These are phyloP conservation scores for Plagodis pulveraria DNA, from an alignment of 2,888 invertebrate species.

Conservation along the genomic window DNA sequence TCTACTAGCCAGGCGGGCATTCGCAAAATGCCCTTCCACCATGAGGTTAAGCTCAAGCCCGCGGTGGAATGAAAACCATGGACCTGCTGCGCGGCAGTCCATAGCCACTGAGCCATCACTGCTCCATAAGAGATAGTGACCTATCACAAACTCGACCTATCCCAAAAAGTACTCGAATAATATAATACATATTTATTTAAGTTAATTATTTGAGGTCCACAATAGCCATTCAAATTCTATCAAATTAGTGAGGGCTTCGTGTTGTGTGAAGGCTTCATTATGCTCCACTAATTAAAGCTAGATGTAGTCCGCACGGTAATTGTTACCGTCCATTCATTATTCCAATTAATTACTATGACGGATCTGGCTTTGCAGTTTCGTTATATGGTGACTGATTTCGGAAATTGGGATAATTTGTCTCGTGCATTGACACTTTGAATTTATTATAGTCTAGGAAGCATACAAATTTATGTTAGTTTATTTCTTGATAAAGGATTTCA, in stretches of 20 bases:
- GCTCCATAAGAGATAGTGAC: too few species aligned
- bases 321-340: slow-evolving; percentile 48
- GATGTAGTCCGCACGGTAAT: slow-evolving; percentile 39
- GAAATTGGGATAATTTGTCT: neutral
- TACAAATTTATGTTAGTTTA: neutral
- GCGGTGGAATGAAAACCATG: too few species aligned
- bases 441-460: neutral
- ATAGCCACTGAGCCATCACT: too few species aligned
- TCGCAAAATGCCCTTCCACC: too few species aligned
- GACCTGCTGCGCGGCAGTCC: too few species aligned
- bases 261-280: slow-evolving; percentile 12
- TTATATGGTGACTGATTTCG: neutral
- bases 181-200: too few species aligned
- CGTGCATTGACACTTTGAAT: too few species aligned
- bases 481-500: too few species aligned
- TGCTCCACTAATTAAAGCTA: slow-evolving; percentile 22
- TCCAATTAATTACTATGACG: slow-evolving; percentile 53
- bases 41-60: too few species aligned
- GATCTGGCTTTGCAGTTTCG: slow-evolving; percentile 24
- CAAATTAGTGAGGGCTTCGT: slow-evolving; percentile 10
- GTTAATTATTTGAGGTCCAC: neutral
- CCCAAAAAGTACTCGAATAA: too few species aligned
- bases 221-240: slow-evolving; percentile 7
- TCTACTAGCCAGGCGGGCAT: too few species aligned
- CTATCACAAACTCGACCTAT: too few species aligned